Base-by-base conservation (phyloP, 2,797 vertebrate species). In the Oreochromis mossambicus region DNA sequence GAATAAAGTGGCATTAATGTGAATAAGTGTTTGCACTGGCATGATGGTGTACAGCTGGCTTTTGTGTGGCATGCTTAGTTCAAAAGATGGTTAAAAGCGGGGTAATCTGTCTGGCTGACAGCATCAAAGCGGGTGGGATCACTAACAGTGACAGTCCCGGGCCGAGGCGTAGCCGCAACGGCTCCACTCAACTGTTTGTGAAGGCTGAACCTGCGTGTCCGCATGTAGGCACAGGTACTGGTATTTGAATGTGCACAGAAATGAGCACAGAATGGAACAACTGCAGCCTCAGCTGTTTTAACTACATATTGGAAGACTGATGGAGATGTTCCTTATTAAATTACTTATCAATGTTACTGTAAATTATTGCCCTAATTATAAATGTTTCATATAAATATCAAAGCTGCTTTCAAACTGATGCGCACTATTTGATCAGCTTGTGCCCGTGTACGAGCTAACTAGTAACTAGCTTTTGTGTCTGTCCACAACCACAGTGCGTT, bases 81-180 rank as follows among this genome's bases (percentile, higher is more conserved):
- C 92, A 94, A 83, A 92, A 61, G 48, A n/a, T 55, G 94, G 91
- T 93, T 91, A 94, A 94, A 91, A 94, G 80, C 79, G n/a, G 58
- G 41, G 86, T 73, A 81, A 95, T 95, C 89, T 51, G 86, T 96
- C 92, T 84, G 55, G 17, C 19, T 95, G 95, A 94, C 94, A 93
- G 92, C 88, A 91, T 91, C 92, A 95, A 94, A 95, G 88, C 80
- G 34, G 78, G 84, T 83, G 86, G 63, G 70, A 82, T 86, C 91
- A 92, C 89, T 88, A 85, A 93, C 88, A 48, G 63, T 83, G 82
- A 87, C 73, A 83, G 87, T 48, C 58, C 52, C 34, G 10, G 82
- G 83, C 79, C n/a, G 73, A 93, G 91, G 91, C 78, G 82, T 81
- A 80, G 85, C 80, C 87, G 6, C 83, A 54, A 7, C n/a, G 79